A percentile compares a stretch with the other conserved stretches of the same genome.
Conservation (phyloP, 1,140 invertebrate genomes). For the Magallana ariakensis region DNA sequence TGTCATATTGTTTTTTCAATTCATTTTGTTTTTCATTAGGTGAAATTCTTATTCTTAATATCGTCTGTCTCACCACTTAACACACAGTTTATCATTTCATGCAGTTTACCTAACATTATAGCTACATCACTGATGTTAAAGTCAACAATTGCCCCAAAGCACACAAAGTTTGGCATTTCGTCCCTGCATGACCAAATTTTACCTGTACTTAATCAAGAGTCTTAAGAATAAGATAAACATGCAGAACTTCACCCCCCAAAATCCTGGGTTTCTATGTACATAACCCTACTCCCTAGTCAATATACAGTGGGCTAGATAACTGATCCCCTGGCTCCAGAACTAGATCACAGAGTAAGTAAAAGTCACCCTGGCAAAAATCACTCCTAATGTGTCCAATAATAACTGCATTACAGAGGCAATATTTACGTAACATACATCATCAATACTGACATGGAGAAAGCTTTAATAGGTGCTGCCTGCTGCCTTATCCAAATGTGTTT, state of each 20-base stretch:
- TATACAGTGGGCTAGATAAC: neutral
- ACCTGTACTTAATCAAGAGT: slow-evolving; percentile 15
- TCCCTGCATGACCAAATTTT: slow-evolving; percentile 2
- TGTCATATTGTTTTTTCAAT: too few species aligned
- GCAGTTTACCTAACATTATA: too few species aligned
- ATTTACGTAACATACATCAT: too few species aligned
- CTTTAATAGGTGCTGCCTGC: too few species aligned
- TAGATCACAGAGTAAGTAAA: neutral
- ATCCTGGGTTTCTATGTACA: slow-evolving; percentile 23
- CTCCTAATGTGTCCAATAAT: neutral
- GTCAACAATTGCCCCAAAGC: neutral
- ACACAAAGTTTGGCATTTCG: neutral
- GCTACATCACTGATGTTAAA: neutral
- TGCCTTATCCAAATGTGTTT: too few species aligned
- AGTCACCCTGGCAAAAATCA: neutral
- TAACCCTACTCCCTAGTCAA: neutral
- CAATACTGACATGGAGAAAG: too few species aligned
- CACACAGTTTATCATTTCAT: too few species aligned
- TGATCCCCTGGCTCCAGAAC: neutral
- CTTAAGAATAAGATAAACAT: slow-evolving; percentile 11
- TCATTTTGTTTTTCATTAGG: too few species aligned
- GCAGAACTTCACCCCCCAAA: neutral
- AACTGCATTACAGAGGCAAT: neutral
- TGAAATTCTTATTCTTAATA: too few species aligned
- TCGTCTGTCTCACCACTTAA: too few species aligned